Base-by-base conservation (phyloP, 2,888 invertebrate species). In the Tenthredo mesomela region DNA sequence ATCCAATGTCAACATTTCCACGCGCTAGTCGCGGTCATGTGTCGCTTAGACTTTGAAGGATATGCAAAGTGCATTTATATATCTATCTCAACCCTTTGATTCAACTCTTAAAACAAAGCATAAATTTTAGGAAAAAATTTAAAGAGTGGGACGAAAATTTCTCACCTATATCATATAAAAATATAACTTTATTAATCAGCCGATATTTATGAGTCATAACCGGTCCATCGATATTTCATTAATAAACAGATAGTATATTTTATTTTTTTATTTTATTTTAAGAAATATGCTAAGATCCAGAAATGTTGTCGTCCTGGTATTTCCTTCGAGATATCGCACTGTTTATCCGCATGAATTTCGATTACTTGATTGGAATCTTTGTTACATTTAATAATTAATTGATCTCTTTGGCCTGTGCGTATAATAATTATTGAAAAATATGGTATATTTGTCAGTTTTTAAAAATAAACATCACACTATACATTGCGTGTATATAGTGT, bases 1-100 rank as follows among this genome's bases (percentile, higher is more conserved):
- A 61, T 37, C 61, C 61, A 80, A 37, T 58, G 80, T 58, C 58
- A 80, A 80, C 80, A 80, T 61, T 80, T 80, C 80, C 80, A 80
- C 80, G 80, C 61, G 80, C 50, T 21, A 12, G 37, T 21, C 67
- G 29, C 33, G 15, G 29, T 67, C 67, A 25, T 33, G 29, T 67
- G 25, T 67, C 67, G 33, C 25, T 67, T 25, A 61, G 37, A 37
- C 37, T 37, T 33, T 4, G 7, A 12, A 61, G 25, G 25, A 61
- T 61, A 61, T 61, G 61, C 61, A 61, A 12, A 61, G 61, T 61
- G 61, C 61, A 61, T 61, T 12, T 25, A 4, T 25, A 4, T 21
- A n/a, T n/a, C 12, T 25, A 61, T 9, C 9, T 21, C 21, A 61
- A 61, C 21, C 61, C 61, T 61, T 61, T 3, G 25, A 61, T 61